Percentiles rank a stretch among this genome's conserved stretches.
phyloP scores from a whole-genome alignment of 2,113 vertebrate species.

The Myrmecobius fasciatus region DNA sequence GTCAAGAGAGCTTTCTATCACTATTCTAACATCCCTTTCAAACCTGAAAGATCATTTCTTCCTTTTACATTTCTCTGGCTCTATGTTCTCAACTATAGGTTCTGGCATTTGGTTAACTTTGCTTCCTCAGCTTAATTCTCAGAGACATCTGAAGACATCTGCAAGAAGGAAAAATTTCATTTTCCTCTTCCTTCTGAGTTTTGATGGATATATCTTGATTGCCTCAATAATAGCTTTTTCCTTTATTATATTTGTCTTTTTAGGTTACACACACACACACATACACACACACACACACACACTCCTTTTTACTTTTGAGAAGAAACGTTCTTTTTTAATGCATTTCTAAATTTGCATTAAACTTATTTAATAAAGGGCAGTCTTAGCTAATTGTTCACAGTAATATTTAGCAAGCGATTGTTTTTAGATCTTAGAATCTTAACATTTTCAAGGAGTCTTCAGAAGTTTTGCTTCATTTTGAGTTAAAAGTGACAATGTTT shows the following conservation, averaged over 20 bases:
- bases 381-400: background rate
- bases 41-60: background rate
- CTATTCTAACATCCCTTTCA: background rate
- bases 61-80: background rate
- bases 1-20: background rate
- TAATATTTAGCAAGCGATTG: background rate
- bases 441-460: background rate
- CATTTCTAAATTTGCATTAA: background rate
- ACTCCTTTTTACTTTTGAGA: background rate
- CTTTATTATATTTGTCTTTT: background rate
- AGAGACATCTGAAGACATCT: background rate
- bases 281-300: background rate
- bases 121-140: background rate
- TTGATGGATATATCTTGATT: background rate
- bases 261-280: background rate
- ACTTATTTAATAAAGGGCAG: background rate
- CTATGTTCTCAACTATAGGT: background rate
- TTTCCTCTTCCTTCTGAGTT: background rate
- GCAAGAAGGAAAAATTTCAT: background rate
- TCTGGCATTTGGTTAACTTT: background rate
- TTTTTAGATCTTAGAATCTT: background rate
- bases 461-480: background rate
- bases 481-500: background rate
- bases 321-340: background rate
- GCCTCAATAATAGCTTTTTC: background rate